Evolutionary conservation across 2,888 invertebrate genomes (phyloP), one percentile per base, ranked within the genome.

Genomic region (Mesorhabditis spiculigera): DNA sequence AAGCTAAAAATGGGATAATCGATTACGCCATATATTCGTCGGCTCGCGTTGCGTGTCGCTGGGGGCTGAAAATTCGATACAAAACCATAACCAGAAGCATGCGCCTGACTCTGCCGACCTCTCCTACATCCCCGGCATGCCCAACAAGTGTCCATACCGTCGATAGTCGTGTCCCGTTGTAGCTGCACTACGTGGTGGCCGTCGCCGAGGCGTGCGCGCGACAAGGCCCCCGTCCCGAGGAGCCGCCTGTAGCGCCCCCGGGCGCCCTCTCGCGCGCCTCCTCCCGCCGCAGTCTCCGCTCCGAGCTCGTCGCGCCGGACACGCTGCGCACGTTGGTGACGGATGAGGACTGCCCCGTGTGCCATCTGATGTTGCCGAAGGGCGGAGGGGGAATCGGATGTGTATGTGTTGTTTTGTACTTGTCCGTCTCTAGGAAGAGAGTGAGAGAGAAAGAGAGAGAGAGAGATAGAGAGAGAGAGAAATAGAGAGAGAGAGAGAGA

Each of bases 341-440:
- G 8, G 71, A 74, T 50, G 79, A 82, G 66, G 82, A 84, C 68
- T 85, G 85, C 80, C 82, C 85, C 50, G 80, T 85, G 58, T 85
- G 85, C 72, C 82, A 83, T 68, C 66, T 85, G 66, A 78, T 85
- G 78, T 71, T 82, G 73, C 82, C 82, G 16, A 73, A 78, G 66
- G 76, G 76, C 41, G 71, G 67, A 45, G 67, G 72, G 64, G 67
- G 68, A 13, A 63, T 43, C 62, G 76, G 75, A 70, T 79, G 78
- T 79, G 80, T 80, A 77, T 65, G 50, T 42, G 5, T 45, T 44
- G 63, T 50, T 65, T 50, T 65, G 43, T 50, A 50, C 63, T 73
- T 68, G 63, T 70, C 63, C 68, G 16, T 66, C 58, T 50, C 8
- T 13, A n/a, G n/a, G 58, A 50, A 28, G 28, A 28, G 28, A 28